Evolutionary conservation across 1,140 invertebrate genomes (phyloP).

Genomic region (Bombus polaris): DNA sequence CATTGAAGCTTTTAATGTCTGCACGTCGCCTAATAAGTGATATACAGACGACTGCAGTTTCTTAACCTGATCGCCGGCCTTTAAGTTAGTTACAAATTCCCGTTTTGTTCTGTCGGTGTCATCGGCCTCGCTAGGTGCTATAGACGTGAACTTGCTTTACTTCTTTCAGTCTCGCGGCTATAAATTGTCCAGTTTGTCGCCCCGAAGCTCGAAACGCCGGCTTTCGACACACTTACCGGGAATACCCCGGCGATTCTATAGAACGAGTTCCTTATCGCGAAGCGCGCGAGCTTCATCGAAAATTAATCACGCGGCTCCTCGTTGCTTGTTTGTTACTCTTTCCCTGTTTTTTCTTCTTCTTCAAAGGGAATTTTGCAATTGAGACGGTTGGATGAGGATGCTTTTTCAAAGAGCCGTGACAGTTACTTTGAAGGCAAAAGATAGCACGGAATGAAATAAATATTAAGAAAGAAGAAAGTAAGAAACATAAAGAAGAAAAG

Average conservation of each 20-base stretch:
- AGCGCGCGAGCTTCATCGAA: conserved; percentile 1
- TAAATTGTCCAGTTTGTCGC: conserved; percentile 12
- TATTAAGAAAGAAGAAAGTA: neutral
- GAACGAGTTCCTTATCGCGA: conserved; percentile 8
- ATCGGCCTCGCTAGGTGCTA: conserved; percentile 20
- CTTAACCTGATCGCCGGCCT: neutral
- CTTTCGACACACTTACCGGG: conserved; percentile 10
- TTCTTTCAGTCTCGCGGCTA: conserved; percentile 1
- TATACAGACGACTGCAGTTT: too few relatives aligned
- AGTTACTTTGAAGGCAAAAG: neutral
- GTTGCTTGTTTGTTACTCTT: neutral
- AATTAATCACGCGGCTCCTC: neutral
- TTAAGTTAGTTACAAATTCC: neutral
- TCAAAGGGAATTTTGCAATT: neutral
- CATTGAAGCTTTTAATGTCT: neutral
- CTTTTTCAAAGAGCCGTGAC: neutral
- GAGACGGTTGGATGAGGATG: neutral
- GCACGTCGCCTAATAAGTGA: neutral
- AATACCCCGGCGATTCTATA: neutral
- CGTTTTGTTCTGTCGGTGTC: neutral
- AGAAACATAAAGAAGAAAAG: neutral
- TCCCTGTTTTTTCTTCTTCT: neutral
- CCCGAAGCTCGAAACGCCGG: neutral
- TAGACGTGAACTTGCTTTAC: conserved; percentile 3
- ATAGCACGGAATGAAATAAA: neutral